phyloP scores from a whole-genome alignment of 2,113 vertebrate genomes.

The Tenebrosternarchus preto region DNA sequence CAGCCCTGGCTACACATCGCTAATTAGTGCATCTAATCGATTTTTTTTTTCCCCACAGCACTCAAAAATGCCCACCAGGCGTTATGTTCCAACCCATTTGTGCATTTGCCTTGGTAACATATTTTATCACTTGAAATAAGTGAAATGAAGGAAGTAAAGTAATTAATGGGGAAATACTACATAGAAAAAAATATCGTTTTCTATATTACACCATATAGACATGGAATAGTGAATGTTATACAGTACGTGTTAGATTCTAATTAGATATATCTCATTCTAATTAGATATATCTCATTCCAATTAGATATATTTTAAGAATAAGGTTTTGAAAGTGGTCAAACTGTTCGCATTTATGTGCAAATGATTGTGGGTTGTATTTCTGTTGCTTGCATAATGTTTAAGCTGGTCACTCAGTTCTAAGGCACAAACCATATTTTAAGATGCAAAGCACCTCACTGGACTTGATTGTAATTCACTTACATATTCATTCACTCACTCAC shows the following conservation, averaged over 20 bases:
- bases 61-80: slow-evolving; percentile 4
- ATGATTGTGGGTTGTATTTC: neutral
- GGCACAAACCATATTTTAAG: neutral
- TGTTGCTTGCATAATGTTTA: neutral
- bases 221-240: neutral
- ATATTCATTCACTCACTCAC: too few relatives aligned
- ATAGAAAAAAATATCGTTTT: neutral
- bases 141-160: slow-evolving; percentile 6
- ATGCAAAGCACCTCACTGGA: too few relatives aligned
- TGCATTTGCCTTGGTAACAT: neutral
- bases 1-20: slow-evolving; percentile 22
- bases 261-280: too few relatives aligned
- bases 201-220: neutral
- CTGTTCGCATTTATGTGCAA: slow-evolving; percentile 22
- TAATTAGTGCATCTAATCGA: slow-evolving; percentile 45
- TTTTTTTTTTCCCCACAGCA: slow-evolving; percentile 9
- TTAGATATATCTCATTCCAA: too few relatives aligned
- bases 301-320: slow-evolving; percentile 3
- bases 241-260: slow-evolving; percentile 8
- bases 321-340: neutral
- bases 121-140: neutral
- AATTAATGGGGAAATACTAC: neutral
- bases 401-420: neutral
- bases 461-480: too few relatives aligned
- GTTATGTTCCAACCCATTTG: neutral